Evolutionary conservation across 2,797 vertebrate genomes (phyloP), one percentile per base, ranked within the genome.

Genomic region (Onychomys torridus): DNA sequence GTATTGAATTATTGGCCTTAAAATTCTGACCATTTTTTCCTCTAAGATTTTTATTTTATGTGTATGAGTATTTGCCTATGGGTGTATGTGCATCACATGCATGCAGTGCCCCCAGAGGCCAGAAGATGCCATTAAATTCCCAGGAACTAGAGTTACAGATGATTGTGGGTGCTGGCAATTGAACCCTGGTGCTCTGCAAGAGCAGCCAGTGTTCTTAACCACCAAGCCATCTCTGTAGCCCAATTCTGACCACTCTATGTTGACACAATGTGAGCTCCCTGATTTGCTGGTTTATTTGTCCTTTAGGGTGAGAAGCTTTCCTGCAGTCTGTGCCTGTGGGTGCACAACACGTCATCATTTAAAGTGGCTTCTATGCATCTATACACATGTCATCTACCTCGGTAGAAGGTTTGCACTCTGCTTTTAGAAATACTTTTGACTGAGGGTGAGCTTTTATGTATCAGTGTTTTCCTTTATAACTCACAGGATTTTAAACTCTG

Each of bases 401-500:
- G 55, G 93, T 34, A 77, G 55, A 95, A 94, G 89, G 61, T 87
- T 78, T 96, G 90, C 59, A 95, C 78, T 79, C 19, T 81, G 40
- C 77, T 89, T 94, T 82, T 81, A 90, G 61, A 96, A 95, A 86
- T 69, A 73, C 25, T 43, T 61, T 83, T n/a, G 90, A 94, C 95
- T 82, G 91, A 91, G 23, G 25, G 10, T 93, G 94, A 82, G 34
- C 93, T 96, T 81, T 93, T 78, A 91, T 79, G 32, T 57, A 85
- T 91, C 96, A 94, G 43, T 40, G 89, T 78, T 96, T 94, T 91
- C 65, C 63, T 95, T 96, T 77, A 93, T 91, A 96, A 91, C 14
- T 83, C 69, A 32, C 17, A 89, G 61, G 49, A 91, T 83, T 91
- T 94, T 59, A 95, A 90, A 85, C 40, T 88, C 49, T 95, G 34